phyloP scores from a whole-genome alignment of 1,140 invertebrate genomes.

The Caenorhabditis elegans region WBcel235 BX284606.5:5525001-5525500 shows the following conservation, averaged over 20 bases:
- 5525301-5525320: neutral
- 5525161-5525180: neutral
- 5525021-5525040: too few species aligned
- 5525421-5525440: slow-evolving; percentile 46
- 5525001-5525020: too few species aligned
- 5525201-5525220: slow-evolving; percentile 11
- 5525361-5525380: slow-evolving; percentile 52
- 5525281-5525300: slow-evolving; percentile 32
- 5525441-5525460: slow-evolving; percentile 54
- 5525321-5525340: neutral
- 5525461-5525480: slow-evolving; percentile 34
- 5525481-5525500: neutral
- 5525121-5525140: neutral
- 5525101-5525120: too few species aligned
- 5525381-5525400: slow-evolving; percentile 49
- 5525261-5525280: neutral
- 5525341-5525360: slow-evolving; percentile 35
- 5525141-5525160: neutral
- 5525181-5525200: slow-evolving; percentile 24
- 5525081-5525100: too few species aligned
- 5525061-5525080: too few species aligned
- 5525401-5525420: slow-evolving; percentile 52
- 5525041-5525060: too few species aligned
- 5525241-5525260: slow-evolving; percentile 19
- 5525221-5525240: slow-evolving; percentile 27